phyloP scores from a whole-genome alignment of 2,888 invertebrate species.

The Nomada ferruginata region DNA sequence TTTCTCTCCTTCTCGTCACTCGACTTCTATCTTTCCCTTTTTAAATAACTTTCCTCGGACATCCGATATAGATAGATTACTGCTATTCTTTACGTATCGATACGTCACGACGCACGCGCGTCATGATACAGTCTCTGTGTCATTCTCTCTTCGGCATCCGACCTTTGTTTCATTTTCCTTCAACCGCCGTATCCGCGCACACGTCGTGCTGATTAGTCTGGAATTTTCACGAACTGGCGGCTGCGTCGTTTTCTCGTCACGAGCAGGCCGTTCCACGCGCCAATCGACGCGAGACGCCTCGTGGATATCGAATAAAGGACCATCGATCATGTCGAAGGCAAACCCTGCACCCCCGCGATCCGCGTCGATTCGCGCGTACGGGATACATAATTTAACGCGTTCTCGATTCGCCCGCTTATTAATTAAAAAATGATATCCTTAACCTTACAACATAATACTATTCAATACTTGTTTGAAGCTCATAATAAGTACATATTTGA shows the following conservation, averaged over 20 bases:
- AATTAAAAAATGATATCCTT: slow-evolving; percentile 53
- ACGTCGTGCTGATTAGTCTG: slow-evolving; percentile 12
- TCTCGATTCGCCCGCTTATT: not conserved
- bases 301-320: not conserved
- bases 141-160: slow-evolving; percentile 18
- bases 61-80: slow-evolving; percentile 72
- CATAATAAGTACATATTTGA: slow-evolving; percentile 83
- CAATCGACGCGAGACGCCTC: slow-evolving; percentile 5
- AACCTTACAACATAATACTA: slow-evolving; percentile 78
- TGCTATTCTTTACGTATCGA: slow-evolving; percentile 65
- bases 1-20: slow-evolving; percentile 29
- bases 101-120: slow-evolving; percentile 41
- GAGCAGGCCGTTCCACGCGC: not conserved
- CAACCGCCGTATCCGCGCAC: not conserved
- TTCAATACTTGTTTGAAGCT: slow-evolving; percentile 83
- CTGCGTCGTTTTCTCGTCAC: slow-evolving; percentile 6
- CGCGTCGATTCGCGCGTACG: slow-evolving; percentile 8
- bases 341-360: not conserved
- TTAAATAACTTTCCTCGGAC: slow-evolving; percentile 73
- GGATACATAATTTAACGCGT: slow-evolving; percentile 8
- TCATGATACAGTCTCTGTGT: slow-evolving; percentile 20
- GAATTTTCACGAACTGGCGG: slow-evolving; percentile 19
- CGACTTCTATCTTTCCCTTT: slow-evolving; percentile 30
- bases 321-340: not conserved
- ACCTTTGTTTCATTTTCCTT: not conserved